Evolutionary conservation across 2,888 invertebrate genomes (phyloP).

Genomic region (Serripes groenlandicus): DNA sequence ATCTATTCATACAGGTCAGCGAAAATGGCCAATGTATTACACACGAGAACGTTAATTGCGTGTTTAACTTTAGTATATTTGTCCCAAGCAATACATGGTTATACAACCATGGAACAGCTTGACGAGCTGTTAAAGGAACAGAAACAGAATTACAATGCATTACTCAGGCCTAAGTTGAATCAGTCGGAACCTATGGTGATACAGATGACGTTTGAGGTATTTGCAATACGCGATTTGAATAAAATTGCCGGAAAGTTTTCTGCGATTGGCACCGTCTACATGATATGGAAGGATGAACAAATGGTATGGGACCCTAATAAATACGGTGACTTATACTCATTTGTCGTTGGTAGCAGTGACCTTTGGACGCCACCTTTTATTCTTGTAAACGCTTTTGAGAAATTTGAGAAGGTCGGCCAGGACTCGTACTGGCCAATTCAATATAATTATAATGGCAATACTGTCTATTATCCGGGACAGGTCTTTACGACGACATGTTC

Average conservation of each 20-base stretch:
- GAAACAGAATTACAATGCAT: background rate
- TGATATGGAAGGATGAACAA: slow-evolving; percentile 41
- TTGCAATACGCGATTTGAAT: slow-evolving; percentile 45
- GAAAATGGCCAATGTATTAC: too few species aligned
- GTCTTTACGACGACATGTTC: slow-evolving; percentile 36
- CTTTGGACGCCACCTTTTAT: slow-evolving; percentile 45
- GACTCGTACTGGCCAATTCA: slow-evolving; percentile 5
- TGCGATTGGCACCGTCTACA: background rate
- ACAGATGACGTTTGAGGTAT: slow-evolving; percentile 2
- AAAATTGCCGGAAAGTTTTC: slow-evolving; percentile 37
- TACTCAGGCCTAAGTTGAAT: background rate
- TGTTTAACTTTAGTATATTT: too few species aligned
- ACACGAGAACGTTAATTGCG: too few species aligned
- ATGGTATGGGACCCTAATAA: slow-evolving; percentile 36
- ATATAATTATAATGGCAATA: background rate
- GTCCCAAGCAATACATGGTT: too few species aligned
- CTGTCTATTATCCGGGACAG: slow-evolving; percentile 26
- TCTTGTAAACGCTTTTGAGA: slow-evolving; percentile 27
- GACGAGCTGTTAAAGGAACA: slow-evolving; percentile 1
- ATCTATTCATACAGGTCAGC: too few species aligned
- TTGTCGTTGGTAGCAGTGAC: slow-evolving; percentile 11
- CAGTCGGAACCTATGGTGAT: slow-evolving; percentile 5
- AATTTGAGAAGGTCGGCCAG: background rate
- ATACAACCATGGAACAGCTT: too few species aligned
- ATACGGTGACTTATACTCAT: slow-evolving; percentile 22